Evolutionary conservation across 2,888 invertebrate genomes (phyloP).

Genomic region (Pediacus dermestoides): DNA sequence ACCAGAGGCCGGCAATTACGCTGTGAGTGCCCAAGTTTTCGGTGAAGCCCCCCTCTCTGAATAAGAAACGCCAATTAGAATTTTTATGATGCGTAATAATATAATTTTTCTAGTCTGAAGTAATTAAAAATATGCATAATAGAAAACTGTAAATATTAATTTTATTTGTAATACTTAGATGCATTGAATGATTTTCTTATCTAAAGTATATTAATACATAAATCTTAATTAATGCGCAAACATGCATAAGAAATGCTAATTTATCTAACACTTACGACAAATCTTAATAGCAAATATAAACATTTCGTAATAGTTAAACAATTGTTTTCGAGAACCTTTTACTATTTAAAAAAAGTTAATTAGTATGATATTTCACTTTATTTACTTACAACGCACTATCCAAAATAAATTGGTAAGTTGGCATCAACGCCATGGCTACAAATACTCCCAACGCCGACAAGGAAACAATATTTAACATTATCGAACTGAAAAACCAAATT

Average conservation of each 20-base stretch:
- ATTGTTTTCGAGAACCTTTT: constrained; percentile 1
- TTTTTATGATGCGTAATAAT: too few relatives aligned
- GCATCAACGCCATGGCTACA: constrained; percentile 65
- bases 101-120: too few relatives aligned
- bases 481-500: constrained; percentile 56
- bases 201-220: not conserved
- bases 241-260: too few relatives aligned
- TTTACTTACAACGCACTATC: constrained; percentile 67
- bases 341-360: constrained; percentile 7
- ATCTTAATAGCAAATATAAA: too few relatives aligned
- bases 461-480: constrained; percentile 64
- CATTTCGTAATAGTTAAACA: too few relatives aligned
- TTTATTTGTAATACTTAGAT: too few relatives aligned
- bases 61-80: constrained; percentile 12
- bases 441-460: constrained; percentile 65
- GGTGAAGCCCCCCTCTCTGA: constrained; percentile 61
- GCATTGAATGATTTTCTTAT: not conserved
- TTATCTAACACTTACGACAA: too few relatives aligned
- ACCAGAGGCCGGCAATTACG: constrained; percentile 71
- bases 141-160: too few relatives aligned
- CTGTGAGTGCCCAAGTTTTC: constrained; percentile 68
- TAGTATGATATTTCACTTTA: constrained; percentile 6
- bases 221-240: not conserved
- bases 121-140: too few relatives aligned
- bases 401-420: constrained; percentile 70